phyloP scores from a whole-genome alignment of 92 coral and sea anemone genomes.

The Pocillopora grandis region DNA sequence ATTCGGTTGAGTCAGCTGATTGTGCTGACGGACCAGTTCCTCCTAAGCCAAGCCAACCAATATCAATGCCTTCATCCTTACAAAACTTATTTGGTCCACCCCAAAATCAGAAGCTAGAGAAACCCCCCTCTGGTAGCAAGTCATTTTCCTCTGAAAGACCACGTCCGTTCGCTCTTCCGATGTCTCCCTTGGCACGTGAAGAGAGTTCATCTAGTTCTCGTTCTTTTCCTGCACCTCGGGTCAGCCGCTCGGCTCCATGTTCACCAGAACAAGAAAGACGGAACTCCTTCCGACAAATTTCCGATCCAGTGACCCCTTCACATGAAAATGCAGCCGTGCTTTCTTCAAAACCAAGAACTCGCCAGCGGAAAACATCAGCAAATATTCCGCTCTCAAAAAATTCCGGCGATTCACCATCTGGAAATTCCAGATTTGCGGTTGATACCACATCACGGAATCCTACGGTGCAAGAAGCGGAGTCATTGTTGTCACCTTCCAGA shows the following conservation, averaged over 20 bases:
- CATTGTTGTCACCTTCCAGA: not conserved
- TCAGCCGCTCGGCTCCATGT: conserved; percentile 36
- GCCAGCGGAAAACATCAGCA: not conserved
- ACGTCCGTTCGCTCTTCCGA: conserved; percentile 19
- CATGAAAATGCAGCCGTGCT: conserved; percentile 10
- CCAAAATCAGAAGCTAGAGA: not conserved
- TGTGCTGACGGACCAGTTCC: not conserved
- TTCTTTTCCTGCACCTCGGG: conserved; percentile 23
- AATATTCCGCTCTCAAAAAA: conserved; percentile 10
- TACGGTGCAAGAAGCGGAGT: not conserved
- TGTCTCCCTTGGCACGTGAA: conserved; percentile 15
- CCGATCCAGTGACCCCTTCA: conserved; percentile 14
- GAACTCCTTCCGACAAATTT: not conserved
- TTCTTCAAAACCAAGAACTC: not conserved
- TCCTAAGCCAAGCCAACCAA: conserved; percentile 1
- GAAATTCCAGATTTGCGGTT: not conserved
- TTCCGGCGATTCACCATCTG: conserved; percentile 3
- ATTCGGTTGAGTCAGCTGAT: conserved; percentile 2
- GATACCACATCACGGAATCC: not conserved
- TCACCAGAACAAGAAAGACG: conserved; percentile 31
- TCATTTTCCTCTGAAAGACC: not conserved
- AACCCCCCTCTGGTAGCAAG: not conserved
- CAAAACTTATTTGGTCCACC: conserved; percentile 23
- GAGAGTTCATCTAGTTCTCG: conserved; percentile 1
- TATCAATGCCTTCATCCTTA: conserved; percentile 21